These are phyloP conservation scores for Lacerta bilineata DNA, from an alignment of 2,797 vertebrate genomes.

Conservation along the genomic window DNA sequence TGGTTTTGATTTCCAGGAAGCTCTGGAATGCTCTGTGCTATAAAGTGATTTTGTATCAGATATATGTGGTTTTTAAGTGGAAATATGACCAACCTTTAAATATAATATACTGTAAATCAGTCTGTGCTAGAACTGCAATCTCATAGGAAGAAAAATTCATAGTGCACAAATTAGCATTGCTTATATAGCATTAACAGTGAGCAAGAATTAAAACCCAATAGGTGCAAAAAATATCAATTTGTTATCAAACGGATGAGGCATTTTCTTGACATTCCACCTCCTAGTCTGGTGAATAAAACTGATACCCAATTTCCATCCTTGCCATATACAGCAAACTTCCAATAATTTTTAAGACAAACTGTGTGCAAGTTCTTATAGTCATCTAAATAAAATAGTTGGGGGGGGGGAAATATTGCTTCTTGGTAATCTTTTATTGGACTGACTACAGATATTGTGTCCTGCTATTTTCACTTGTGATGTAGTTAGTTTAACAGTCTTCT, in stretches of 20 bases:
- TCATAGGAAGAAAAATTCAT: neutral
- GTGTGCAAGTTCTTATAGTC: neutral
- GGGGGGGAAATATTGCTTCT: neutral
- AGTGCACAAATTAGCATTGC: neutral
- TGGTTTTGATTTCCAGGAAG: conserved; percentile 10
- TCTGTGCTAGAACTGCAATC: neutral
- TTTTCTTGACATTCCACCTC: no score
- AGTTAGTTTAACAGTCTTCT: neutral
- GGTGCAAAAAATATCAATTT: neutral
- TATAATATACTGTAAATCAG: conserved; percentile 12
- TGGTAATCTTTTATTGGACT: neutral
- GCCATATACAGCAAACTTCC: neutral
- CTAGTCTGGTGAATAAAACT: neutral
- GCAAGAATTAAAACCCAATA: neutral
- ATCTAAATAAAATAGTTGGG: neutral
- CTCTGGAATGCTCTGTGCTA: conserved; percentile 7
- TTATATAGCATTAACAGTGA: conserved; percentile 11
- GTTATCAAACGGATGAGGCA: neutral
- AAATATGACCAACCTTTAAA: conserved; percentile 33
- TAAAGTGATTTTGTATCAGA: conserved; percentile 23
- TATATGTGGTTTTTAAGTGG: conserved; percentile 36
- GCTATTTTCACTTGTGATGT: neutral
- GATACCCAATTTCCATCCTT: neutral
- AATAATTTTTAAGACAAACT: neutral
- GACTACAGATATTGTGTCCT: neutral